These are phyloP conservation scores for Paraescarpia echinospica DNA, from an alignment of 1,140 invertebrate genomes.

Conservation along the genomic window DNA sequence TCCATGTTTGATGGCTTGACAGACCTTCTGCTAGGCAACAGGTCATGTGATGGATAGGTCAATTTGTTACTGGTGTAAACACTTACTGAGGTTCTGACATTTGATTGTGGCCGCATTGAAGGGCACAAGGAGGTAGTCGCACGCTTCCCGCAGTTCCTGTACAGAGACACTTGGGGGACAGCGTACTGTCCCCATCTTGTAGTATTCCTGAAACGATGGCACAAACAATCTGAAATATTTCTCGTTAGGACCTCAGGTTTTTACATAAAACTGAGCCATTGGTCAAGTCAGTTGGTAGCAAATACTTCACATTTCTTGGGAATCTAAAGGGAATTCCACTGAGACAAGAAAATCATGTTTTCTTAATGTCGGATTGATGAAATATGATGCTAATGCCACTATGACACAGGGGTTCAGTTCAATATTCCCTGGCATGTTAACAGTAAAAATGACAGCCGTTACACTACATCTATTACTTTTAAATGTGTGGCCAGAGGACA, in stretches of 20 bases:
- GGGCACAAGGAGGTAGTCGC: conserved; percentile 96
- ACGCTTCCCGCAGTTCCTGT: conserved; percentile 94
- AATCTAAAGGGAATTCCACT: too few species aligned
- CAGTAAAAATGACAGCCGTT: too few species aligned
- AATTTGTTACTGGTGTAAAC: not conserved
- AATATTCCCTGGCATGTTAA: too few species aligned
- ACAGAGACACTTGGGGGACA: conserved; percentile 84
- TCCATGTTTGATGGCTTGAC: too few species aligned
- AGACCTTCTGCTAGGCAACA: too few species aligned
- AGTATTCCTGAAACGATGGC: conserved; percentile 74
- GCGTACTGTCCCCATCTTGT: conserved; percentile 83
- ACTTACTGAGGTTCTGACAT: conserved; percentile 90
- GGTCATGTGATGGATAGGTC: too few species aligned
- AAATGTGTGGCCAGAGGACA: too few species aligned
- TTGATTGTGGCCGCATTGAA: conserved; percentile 95
- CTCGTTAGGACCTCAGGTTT: not conserved
- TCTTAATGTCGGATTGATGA: too few species aligned
- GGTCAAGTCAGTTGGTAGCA: not conserved
- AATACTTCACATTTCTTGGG: not conserved
- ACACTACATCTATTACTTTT: too few species aligned
- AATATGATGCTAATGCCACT: too few species aligned
- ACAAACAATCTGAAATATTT: conserved; percentile 2
- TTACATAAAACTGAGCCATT: not conserved
- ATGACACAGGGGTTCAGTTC: too few species aligned
- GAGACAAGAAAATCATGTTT: too few species aligned